Base-by-base conservation (phyloP, 2,888 invertebrate species). In the Plutella xylostella region DNA sequence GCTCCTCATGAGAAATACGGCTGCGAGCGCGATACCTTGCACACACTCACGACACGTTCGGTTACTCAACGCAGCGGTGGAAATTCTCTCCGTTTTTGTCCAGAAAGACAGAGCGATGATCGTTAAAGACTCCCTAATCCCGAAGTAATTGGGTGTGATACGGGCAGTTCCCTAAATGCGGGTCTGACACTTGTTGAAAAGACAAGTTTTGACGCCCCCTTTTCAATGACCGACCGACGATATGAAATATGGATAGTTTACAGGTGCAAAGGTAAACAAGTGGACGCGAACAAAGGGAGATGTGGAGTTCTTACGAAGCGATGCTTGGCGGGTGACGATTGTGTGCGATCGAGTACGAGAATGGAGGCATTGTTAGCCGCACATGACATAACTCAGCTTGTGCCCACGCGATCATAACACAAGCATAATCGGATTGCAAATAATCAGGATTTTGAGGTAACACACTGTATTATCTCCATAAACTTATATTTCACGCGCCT, bases 41-140 rank as follows among this genome's bases (percentile, higher is more conserved):
- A 69, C 69, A 76, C 76, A 68, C 70, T 70, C 65, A 69, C n/a
- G n/a, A 74, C 80, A 80, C 80, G 79, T 80, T 77, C 75, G 70
- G 75, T 82, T 80, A 65, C 79, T 63, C 77, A 80, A 62, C 55
- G 55, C 48, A 34, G 9, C 17, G n/a, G 15, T 34, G 9, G 34
- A 34, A 34, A 28, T 28, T 28, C 28, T 28, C 4, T n/a, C 28
- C 28, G 28, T 28, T 25, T n/a, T n/a, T n/a, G n/a, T n/a, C n/a
- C n/a, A n/a, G n/a, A n/a, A n/a, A n/a, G n/a, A 4, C 28, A 28
- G 28, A 28, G n/a, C n/a, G 11, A n/a, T 2, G 28, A 4, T 28
- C n/a, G 7, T 28, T 28, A 4, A 28, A 28, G 28, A 28, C 28
- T 28, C 60, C 62, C 60, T 54, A 59, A 58, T 61, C 55, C 58